phyloP scores from a whole-genome alignment of 2,888 invertebrate species.

The Andricus quercusramuli region DNA sequence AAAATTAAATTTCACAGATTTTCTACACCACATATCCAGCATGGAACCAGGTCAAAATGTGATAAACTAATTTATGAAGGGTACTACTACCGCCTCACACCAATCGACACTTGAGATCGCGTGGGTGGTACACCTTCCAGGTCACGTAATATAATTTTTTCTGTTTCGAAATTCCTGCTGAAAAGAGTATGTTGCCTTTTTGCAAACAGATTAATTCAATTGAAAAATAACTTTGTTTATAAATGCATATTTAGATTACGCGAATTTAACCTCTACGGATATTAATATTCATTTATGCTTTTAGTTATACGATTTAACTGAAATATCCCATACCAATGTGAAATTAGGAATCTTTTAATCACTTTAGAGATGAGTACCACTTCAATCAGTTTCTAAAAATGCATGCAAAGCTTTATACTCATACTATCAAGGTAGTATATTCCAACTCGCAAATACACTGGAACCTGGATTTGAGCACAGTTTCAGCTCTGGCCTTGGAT shows the following conservation, averaged over 20 bases:
- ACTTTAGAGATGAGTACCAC: neutral
- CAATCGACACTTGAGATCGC: slow-evolving; percentile 30
- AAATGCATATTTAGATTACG: no score
- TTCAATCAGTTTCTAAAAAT: no score
- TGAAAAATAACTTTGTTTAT: no score
- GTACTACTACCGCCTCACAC: slow-evolving; percentile 24
- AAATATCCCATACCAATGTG: neutral
- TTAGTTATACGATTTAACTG: no score
- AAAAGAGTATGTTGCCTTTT: neutral
- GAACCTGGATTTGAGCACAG: no score
- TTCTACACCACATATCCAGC: neutral
- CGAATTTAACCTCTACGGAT: no score
- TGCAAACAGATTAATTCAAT: neutral
- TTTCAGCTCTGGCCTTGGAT: no score
- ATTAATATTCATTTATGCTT: no score
- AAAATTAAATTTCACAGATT: neutral
- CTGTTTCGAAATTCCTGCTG: slow-evolving; percentile 10
- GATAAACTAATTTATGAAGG: slow-evolving; percentile 41
- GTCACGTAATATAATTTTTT: slow-evolving; percentile 26
- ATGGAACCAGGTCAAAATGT: slow-evolving; percentile 30
- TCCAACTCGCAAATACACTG: no score
- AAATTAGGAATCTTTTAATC: neutral
- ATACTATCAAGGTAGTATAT: no score
- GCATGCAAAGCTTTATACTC: no score
- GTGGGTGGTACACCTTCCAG: slow-evolving; percentile 30